Conservation (phyloP, 2,888 invertebrate species). For the Diadegma fenestrale region DNA sequence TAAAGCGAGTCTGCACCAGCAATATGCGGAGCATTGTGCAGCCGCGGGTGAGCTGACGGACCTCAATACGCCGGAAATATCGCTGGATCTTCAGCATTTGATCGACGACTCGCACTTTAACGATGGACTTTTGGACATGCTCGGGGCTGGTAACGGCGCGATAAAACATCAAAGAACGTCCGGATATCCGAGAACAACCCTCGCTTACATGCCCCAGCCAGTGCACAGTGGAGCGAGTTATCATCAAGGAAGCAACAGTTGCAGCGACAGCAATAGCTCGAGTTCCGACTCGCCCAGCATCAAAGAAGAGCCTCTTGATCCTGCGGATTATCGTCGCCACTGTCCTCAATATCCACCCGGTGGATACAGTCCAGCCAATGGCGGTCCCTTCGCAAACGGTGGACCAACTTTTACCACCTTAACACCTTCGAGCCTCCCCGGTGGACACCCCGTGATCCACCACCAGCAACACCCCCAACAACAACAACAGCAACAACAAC, state of each 20-base stretch:
- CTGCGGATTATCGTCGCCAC: conserved; percentile 90
- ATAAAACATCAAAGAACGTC: conserved; percentile 83
- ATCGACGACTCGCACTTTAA: conserved; percentile 96
- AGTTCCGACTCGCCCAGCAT: conserved; percentile 92
- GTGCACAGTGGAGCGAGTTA: conserved; percentile 91
- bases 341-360: conserved; percentile 85
- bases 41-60: conserved; percentile 92
- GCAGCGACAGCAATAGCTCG: conserved; percentile 87
- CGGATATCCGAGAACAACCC: conserved; percentile 88
- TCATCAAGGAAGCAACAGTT: conserved; percentile 87
- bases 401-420: conserved; percentile 87
- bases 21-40: conserved; percentile 89
- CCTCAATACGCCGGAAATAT: conserved; percentile 96
- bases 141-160: conserved; percentile 85
- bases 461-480: conserved; percentile 75
- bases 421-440: conserved; percentile 85
- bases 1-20: conserved; percentile 90
- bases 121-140: conserved; percentile 94
- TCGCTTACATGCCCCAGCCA: conserved; percentile 97
- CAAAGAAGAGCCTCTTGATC: conserved; percentile 95
- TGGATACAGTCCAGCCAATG: conserved; percentile 84
- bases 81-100: conserved; percentile 95
- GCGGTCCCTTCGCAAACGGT: conserved; percentile 84
- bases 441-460: conserved; percentile 76
- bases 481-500: conserved; percentile 75